Conservation (phyloP, 2,888 invertebrate species). For the Sthenelais limicola region DNA sequence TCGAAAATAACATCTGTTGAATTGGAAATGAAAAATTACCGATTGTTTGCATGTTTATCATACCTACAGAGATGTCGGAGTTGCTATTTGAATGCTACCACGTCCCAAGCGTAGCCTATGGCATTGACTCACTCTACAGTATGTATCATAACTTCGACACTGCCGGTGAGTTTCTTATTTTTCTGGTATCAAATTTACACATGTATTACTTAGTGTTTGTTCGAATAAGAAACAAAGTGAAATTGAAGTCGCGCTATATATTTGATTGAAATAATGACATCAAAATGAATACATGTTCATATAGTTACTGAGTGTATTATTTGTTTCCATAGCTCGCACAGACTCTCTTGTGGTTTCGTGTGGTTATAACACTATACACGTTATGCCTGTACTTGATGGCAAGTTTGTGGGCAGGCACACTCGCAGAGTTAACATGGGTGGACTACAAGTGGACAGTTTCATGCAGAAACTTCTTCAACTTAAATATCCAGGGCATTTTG, state of each 20-base stretch:
- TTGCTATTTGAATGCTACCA: conserved; percentile 93
- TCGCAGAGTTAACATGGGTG: conserved; percentile 89
- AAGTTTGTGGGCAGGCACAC: conserved; percentile 80
- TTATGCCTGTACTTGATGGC: conserved; percentile 84
- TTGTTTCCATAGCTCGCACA: conserved; percentile 64
- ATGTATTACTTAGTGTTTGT: too few relatives aligned
- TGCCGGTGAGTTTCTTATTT: conserved; percentile 1
- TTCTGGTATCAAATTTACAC: background rate
- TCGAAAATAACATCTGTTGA: too few relatives aligned
- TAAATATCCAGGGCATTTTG: conserved; percentile 93
- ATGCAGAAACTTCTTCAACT: conserved; percentile 90
- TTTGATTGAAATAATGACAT: too few relatives aligned
- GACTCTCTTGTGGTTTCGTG: conserved; percentile 84
- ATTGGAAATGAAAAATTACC: too few relatives aligned
- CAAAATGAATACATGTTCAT: background rate
- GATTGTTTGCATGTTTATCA: too few relatives aligned
- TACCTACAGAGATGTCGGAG: conserved; percentile 94
- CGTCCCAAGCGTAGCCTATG: conserved; percentile 88
- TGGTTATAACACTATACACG: conserved; percentile 90
- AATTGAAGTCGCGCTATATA: too few relatives aligned
- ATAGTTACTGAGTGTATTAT: background rate
- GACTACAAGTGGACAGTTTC: conserved; percentile 87
- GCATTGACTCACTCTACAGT: conserved; percentile 83
- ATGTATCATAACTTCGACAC: conserved; percentile 62
- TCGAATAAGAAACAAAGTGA: too few relatives aligned